phyloP scores from a whole-genome alignment of 2,888 invertebrate genomes.

The Aplocera efformata region DNA sequence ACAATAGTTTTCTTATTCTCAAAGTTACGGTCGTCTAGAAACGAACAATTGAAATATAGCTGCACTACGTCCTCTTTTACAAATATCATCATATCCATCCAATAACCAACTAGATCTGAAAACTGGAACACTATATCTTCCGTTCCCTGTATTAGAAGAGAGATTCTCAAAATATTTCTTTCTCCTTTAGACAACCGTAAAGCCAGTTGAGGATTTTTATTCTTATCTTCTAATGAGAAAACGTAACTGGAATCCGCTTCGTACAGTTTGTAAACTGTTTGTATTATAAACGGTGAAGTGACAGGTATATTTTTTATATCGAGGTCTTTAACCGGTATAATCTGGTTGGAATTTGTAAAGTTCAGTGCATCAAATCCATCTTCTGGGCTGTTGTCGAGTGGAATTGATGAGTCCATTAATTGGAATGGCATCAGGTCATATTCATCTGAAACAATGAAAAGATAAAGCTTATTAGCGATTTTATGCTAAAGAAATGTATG shows the following conservation, averaged over 20 bases:
- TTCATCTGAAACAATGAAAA: slow-evolving; percentile 41
- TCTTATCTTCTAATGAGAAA: slow-evolving; percentile 45
- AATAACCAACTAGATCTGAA: slow-evolving; percentile 17
- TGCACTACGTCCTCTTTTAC: slow-evolving; percentile 28
- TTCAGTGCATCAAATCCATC: slow-evolving; percentile 9
- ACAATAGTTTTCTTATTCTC: slow-evolving; percentile 5
- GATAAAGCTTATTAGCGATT: too few relatives aligned
- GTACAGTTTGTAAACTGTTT: slow-evolving; percentile 41
- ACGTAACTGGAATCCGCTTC: slow-evolving; percentile 35
- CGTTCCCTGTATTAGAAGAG: background rate
- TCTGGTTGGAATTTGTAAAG: slow-evolving; percentile 13
- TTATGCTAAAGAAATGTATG: too few relatives aligned
- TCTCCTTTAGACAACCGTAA: slow-evolving; percentile 35
- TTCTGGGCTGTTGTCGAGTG: background rate
- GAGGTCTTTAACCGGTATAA: slow-evolving; percentile 24
- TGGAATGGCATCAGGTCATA: slow-evolving; percentile 33
- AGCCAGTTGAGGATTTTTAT: slow-evolving; percentile 28
- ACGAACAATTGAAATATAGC: slow-evolving; percentile 32
- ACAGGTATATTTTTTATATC: slow-evolving; percentile 26
- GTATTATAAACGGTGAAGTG: slow-evolving; percentile 45
- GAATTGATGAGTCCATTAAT: slow-evolving; percentile 1
- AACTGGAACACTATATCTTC: slow-evolving; percentile 8
- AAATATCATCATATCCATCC: slow-evolving; percentile 34
- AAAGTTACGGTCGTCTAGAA: background rate
- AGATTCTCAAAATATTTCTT: slow-evolving; percentile 1